These are phyloP conservation scores for Avahi laniger DNA, from an alignment of 2,797 vertebrate genomes.

Conservation along the genomic window DNA sequence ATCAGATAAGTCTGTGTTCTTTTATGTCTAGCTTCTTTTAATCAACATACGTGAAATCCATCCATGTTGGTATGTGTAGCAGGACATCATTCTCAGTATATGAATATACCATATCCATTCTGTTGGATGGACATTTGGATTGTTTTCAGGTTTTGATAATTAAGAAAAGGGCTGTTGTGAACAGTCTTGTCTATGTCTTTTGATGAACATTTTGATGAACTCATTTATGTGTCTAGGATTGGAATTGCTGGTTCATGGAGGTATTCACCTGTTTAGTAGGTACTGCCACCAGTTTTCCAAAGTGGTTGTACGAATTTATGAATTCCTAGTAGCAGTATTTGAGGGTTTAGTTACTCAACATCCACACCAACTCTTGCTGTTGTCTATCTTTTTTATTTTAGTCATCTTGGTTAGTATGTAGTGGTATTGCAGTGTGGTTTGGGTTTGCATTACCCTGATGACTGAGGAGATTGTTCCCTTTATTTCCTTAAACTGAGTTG, in stretches of 20 bases:
- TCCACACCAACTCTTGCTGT: no score
- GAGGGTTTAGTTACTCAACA: no score
- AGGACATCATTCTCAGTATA: not conserved
- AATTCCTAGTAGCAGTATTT: no score
- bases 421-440: no score
- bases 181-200: not conserved
- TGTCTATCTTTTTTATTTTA: no score
- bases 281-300: no score
- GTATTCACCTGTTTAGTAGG: no score
- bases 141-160: slow-evolving; percentile 23
- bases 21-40: slow-evolving; percentile 14
- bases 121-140: not conserved
- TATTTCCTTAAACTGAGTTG: no score
- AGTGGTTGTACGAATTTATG: no score
- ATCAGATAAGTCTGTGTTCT: not conserved
- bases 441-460: no score
- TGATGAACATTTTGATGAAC: not conserved
- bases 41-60: not conserved
- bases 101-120: not conserved
- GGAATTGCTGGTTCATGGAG: not conserved
- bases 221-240: not conserved
- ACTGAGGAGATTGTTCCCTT: no score
- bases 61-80: not conserved
- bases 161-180: not conserved
- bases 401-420: no score